Percentiles rank a stretch among this genome's conserved stretches.
Evolutionary conservation across 2,113 vertebrate genomes (phyloP).

Genomic region (Crocuta crocuta): DNA sequence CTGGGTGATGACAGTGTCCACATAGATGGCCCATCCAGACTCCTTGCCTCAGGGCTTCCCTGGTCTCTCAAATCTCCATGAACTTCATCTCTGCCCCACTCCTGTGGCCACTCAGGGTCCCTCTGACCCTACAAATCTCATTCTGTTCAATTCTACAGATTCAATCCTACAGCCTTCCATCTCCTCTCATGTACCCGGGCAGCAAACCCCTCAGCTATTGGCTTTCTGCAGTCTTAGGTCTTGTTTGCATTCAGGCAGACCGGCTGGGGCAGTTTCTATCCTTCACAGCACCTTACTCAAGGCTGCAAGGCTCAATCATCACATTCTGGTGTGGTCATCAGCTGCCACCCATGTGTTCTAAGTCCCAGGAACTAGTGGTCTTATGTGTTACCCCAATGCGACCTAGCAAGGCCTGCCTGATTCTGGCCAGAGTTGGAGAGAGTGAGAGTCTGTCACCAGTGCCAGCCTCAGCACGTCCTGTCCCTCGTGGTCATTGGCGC

Average conservation of each 20-base stretch:
- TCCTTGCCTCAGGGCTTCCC: background rate
- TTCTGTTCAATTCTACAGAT: background rate
- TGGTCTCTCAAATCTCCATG: background rate
- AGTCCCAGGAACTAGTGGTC: background rate
- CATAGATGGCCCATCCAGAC: background rate
- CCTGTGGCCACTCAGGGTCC: background rate
- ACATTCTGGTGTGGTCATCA: rapidly evolving
- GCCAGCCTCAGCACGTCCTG: background rate
- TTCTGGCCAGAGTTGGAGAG: background rate
- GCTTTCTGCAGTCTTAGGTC: background rate
- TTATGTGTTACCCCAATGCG: background rate
- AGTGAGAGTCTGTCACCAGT: background rate
- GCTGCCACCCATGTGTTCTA: background rate
- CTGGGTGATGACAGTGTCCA: background rate
- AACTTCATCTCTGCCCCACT: background rate
- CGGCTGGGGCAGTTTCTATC: background rate
- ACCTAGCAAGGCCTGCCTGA: background rate
- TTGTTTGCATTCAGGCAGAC: background rate
- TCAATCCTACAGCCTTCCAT: background rate
- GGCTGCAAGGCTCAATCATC: background rate
- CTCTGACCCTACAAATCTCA: background rate
- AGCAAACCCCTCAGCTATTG: no score
- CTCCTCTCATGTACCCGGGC: background rate
- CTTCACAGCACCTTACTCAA: background rate
- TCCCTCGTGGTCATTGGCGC: background rate